Evolutionary conservation across 2,888 invertebrate genomes (phyloP).

Genomic region (Cantharis rufa): DNA sequence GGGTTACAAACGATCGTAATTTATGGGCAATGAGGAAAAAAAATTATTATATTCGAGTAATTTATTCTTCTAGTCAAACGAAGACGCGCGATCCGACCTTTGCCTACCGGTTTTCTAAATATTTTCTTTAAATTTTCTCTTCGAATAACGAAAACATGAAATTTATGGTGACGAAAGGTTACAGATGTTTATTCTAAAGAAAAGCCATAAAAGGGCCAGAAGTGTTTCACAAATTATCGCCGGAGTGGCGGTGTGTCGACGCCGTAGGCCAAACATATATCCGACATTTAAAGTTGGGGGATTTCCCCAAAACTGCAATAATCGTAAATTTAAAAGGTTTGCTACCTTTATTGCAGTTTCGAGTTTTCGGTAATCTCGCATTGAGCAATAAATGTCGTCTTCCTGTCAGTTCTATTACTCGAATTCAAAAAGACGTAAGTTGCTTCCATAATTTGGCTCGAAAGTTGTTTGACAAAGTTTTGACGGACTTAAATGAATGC

Average conservation of each 20-base stretch:
- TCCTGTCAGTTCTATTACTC: slow-evolving; percentile 17
- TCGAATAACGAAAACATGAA: neutral
- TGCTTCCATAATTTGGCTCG: slow-evolving; percentile 3
- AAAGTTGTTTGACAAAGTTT: neutral
- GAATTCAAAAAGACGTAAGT: slow-evolving; percentile 13
- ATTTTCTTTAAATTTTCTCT: neutral
- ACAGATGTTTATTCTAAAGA: slow-evolving; percentile 18
- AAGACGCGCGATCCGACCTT: neutral
- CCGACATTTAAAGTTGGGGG: slow-evolving; percentile 33
- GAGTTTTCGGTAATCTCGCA: slow-evolving; percentile 42
- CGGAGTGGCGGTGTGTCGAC: slow-evolving; percentile 17
- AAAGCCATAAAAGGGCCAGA: slow-evolving; percentile 13
- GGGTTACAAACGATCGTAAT: neutral
- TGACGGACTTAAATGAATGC: neutral
- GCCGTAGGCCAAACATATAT: slow-evolving; percentile 19
- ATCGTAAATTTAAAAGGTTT: slow-evolving; percentile 43
- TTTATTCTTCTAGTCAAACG: too few species aligned
- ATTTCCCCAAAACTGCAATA: slow-evolving; percentile 42
- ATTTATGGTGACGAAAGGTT: neutral
- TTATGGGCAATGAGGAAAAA: neutral
- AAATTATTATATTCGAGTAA: too few species aligned
- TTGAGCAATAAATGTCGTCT: slow-evolving; percentile 32
- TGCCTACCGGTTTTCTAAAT: neutral
- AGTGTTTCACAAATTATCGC: slow-evolving; percentile 20
- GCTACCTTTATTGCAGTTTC: slow-evolving; percentile 44